phyloP scores from a whole-genome alignment of 2,888 invertebrate genomes.

The Erebia ligea region DNA sequence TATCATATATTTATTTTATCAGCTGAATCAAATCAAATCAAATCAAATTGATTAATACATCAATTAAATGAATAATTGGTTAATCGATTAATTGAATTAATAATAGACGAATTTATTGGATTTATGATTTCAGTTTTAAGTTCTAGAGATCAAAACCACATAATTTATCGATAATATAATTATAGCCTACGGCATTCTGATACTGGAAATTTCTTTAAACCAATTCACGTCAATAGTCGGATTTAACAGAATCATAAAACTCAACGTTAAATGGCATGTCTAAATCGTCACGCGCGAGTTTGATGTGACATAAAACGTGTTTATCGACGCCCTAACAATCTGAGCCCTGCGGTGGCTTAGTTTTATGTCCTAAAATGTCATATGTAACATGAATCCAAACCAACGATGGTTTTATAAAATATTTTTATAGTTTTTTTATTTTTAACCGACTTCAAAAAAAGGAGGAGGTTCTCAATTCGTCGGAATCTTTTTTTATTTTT shows the following conservation, averaged over 20 bases:
- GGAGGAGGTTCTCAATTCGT: no score
- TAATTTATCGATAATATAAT: not conserved
- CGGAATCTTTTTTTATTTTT: no score
- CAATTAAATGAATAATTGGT: no score
- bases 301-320: constrained; percentile 17
- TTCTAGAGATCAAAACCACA: not conserved
- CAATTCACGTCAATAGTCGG: constrained; percentile 9
- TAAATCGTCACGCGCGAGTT: constrained; percentile 23
- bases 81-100: no score
- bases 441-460: no score
- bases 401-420: no score
- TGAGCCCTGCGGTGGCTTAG: not conserved
- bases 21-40: no score
- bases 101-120: not conserved
- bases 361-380: not conserved
- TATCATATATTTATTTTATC: no score
- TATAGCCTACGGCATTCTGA: not conserved
- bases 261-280: constrained; percentile 8
- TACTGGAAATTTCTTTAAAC: not conserved
- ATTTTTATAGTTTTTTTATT: no score
- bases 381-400: constrained; percentile 2
- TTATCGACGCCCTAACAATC: constrained; percentile 7
- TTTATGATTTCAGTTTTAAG: not conserved
- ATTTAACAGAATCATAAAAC: constrained; percentile 14
- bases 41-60: no score